phyloP scores from a whole-genome alignment of 2,797 vertebrate species.

The Mallotus villosus region DNA sequence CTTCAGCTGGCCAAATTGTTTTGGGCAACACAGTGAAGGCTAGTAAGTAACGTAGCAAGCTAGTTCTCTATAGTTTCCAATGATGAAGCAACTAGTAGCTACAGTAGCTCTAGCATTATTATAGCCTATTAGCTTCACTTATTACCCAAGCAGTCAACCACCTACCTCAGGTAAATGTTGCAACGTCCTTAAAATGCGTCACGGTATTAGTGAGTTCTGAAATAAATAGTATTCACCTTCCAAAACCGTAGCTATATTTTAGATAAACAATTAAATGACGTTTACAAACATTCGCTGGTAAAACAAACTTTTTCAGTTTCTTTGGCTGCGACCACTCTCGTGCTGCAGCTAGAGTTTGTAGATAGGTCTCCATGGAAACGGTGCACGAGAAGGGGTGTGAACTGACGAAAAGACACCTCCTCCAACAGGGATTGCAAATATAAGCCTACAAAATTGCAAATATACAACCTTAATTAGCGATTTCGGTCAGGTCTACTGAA shows the following conservation, averaged over 20 bases:
- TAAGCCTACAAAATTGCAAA: too few relatives aligned
- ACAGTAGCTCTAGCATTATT: background rate
- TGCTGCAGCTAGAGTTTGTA: conserved; percentile 15
- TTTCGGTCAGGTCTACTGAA: too few relatives aligned
- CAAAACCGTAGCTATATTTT: background rate
- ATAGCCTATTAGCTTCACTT: background rate
- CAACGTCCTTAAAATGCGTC: background rate
- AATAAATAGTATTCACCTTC: background rate
- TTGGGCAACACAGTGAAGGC: too few relatives aligned
- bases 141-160: background rate
- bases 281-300: background rate
- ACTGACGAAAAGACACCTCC: background rate
- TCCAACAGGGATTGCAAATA: too few relatives aligned
- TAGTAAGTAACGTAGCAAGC: too few relatives aligned
- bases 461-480: too few relatives aligned
- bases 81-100: background rate
- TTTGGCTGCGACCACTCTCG: background rate
- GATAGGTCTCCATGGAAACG: conserved; percentile 56
- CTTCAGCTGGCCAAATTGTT: too few relatives aligned
- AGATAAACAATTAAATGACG: background rate
- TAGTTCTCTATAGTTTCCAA: too few relatives aligned
- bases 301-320: background rate
- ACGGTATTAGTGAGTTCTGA: background rate
- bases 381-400: background rate
- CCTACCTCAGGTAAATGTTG: background rate